Evolutionary conservation across 2,888 invertebrate genomes (phyloP), one percentile per base, ranked within the genome.

Genomic region (Rhingia rostrata): DNA sequence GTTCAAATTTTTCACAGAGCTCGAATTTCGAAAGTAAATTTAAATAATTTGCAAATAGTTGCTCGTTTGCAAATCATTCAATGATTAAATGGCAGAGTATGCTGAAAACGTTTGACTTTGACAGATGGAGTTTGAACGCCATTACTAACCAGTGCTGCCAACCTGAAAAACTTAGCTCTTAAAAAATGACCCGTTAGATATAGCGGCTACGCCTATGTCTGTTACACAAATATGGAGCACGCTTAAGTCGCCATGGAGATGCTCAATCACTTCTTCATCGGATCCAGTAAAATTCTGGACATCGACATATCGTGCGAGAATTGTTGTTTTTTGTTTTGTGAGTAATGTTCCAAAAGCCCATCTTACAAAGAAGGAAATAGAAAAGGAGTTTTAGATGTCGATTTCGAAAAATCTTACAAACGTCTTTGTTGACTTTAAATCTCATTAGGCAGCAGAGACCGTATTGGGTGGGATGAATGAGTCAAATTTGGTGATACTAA

Each of bases 311-410:
- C 89, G 0, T 89, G 88, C 54, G 88, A 89, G 58, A 89, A 89
- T 58, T 88, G 88, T 39, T 88, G 89, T 0, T 85, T 90, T 4
- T 89, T n/a, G n/a, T n/a, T n/a, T 89, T 70, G 88, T 89, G 0
- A 88, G 88, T 45, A 90, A 90, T 67, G 88, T 90, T 4, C 90
- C 90, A 0, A 88, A 87, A 43, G n/a, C n/a, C n/a, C 80, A 88
- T 22, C 81, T 89, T 14, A 67, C 85, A 0, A 87, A 88, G 51
- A 60, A 60, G 0, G 88, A 89, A 61, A 88, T 90, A 12, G 89
- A 89, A 35, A 35, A 51, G 7, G 86, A 82, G 37, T 54, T 90
- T 6, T 87, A 87, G 2, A 54, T 49, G 0, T 66, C 88, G 73
- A 87, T 89, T 22, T 88, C 89, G 0, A 88, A 88, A 74, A 87